Evolutionary conservation across 2,888 invertebrate genomes (phyloP).

Genomic region (Cepaea hortensis): DNA sequence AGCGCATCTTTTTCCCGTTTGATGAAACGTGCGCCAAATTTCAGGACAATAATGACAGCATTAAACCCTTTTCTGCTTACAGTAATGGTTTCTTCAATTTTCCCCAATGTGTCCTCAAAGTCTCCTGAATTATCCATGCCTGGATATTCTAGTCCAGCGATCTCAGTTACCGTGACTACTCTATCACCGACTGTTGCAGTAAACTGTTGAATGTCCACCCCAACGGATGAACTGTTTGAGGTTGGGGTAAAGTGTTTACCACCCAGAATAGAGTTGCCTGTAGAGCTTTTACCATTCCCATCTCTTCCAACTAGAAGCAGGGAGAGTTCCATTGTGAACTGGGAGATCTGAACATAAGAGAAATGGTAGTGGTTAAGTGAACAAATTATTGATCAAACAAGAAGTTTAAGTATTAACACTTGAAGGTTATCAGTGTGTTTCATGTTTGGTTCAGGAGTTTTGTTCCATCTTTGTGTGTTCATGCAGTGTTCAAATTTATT

Average conservation of each 20-base stretch:
- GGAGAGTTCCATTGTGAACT: neutral
- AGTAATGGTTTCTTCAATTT: neutral
- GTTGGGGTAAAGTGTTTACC: neutral
- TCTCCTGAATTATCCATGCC: neutral
- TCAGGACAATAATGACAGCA: constrained; percentile 23
- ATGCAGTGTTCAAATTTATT: too few species aligned
- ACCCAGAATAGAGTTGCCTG: constrained; percentile 17
- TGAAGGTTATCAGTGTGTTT: too few species aligned
- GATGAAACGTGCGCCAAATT: constrained; percentile 14
- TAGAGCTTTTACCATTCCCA: constrained; percentile 36
- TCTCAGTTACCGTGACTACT: neutral
- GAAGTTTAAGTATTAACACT: too few species aligned
- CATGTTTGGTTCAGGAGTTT: too few species aligned
- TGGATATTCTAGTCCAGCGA: neutral
- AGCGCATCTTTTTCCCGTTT: neutral
- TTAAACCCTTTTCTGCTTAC: neutral
- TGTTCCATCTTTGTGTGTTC: too few species aligned
- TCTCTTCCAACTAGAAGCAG: constrained; percentile 11
- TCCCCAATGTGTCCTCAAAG: neutral
- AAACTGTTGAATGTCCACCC: neutral
- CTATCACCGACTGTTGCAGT: neutral
- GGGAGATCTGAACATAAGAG: neutral
- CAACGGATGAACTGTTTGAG: neutral
- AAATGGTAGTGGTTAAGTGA: neutral
- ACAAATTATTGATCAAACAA: too few species aligned